Evolutionary conservation across 2,888 invertebrate genomes (phyloP).

Genomic region (Tuta absoluta): DNA sequence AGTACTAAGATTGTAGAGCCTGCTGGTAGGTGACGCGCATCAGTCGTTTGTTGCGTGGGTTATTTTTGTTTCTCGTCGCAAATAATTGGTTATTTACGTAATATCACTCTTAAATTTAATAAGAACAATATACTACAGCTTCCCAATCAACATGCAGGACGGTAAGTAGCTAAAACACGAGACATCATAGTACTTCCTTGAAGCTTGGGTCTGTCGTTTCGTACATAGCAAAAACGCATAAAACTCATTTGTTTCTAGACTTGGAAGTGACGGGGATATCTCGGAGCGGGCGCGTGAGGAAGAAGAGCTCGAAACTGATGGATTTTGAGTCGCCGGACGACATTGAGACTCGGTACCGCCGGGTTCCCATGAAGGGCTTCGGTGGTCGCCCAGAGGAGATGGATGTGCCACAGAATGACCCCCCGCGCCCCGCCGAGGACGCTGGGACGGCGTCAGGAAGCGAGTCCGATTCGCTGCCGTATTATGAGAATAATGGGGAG

Average conservation of each 20-base stretch:
- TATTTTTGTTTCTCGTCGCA: conserved; percentile 13
- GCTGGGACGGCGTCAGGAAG: conserved; percentile 66
- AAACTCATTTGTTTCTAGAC: conserved; percentile 65
- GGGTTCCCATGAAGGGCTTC: conserved; percentile 63
- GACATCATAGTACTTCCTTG: neutral
- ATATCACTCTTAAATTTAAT: neutral
- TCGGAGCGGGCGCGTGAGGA: conserved; percentile 93
- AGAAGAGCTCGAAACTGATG: conserved; percentile 96
- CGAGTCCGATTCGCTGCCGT: conserved; percentile 60
- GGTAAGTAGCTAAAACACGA: conserved; percentile 7
- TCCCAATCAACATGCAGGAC: conserved; percentile 16
- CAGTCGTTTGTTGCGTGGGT: neutral
- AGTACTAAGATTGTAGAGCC: too few species aligned
- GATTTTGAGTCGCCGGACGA: conserved; percentile 97
- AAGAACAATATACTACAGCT: neutral
- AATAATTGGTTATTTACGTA: conserved; percentile 7
- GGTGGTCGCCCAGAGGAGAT: conserved; percentile 35
- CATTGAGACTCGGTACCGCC: conserved; percentile 83
- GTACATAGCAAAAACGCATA: too few species aligned
- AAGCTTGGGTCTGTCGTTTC: neutral
- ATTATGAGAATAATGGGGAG: conserved; percentile 70
- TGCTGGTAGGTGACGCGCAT: too few species aligned
- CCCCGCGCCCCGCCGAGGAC: conserved; percentile 56
- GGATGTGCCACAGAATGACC: conserved; percentile 34
- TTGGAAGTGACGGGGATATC: conserved; percentile 93